These are phyloP conservation scores for Gymnothorax reevesii DNA, from an alignment of 2,797 vertebrate genomes.

Conservation along the genomic window DNA sequence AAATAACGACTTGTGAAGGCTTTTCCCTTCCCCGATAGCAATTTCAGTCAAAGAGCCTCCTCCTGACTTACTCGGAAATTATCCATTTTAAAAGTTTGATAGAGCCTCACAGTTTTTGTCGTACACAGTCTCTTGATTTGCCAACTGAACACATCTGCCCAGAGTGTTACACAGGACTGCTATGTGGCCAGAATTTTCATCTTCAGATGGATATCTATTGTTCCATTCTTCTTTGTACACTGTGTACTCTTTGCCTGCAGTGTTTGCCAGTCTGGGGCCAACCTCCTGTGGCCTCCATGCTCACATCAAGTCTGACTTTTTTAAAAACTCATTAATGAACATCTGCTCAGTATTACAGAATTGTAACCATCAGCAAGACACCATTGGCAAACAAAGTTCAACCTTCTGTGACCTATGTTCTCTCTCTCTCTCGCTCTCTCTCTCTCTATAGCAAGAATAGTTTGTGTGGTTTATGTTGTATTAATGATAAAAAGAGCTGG, in stretches of 20 bases:
- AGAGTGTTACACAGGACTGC: slow-evolving; percentile 45
- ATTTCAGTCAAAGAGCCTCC: neutral
- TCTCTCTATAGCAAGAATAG: slow-evolving; percentile 55
- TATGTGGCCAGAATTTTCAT: slow-evolving; percentile 39
- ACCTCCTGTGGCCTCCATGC: slow-evolving; percentile 32
- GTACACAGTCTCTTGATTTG: slow-evolving; percentile 31
- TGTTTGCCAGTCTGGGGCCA: slow-evolving; percentile 15
- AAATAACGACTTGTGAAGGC: neutral
- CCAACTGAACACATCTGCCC: neutral
- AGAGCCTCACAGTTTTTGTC: neutral
- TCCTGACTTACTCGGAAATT: slow-evolving; percentile 46
- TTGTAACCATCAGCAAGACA: slow-evolving; percentile 66
- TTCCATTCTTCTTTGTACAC: slow-evolving; percentile 10
- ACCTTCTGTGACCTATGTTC: slow-evolving; percentile 35
- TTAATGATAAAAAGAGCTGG: slow-evolving; percentile 67
- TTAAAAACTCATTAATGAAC: slow-evolving; percentile 63
- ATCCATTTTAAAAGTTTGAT: slow-evolving; percentile 49
- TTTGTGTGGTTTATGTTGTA: slow-evolving; percentile 62
- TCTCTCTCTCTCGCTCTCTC: neutral
- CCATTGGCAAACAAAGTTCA: slow-evolving; percentile 52
- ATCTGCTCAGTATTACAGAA: slow-evolving; percentile 70
- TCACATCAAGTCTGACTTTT: slow-evolving; percentile 47
- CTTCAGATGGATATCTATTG: slow-evolving; percentile 38
- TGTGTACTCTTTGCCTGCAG: slow-evolving; percentile 8
- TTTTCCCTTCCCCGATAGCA: neutral